Evolutionary conservation across 2,888 invertebrate species (phyloP).

Genomic region (Lasioglossum zephyrum): DNA sequence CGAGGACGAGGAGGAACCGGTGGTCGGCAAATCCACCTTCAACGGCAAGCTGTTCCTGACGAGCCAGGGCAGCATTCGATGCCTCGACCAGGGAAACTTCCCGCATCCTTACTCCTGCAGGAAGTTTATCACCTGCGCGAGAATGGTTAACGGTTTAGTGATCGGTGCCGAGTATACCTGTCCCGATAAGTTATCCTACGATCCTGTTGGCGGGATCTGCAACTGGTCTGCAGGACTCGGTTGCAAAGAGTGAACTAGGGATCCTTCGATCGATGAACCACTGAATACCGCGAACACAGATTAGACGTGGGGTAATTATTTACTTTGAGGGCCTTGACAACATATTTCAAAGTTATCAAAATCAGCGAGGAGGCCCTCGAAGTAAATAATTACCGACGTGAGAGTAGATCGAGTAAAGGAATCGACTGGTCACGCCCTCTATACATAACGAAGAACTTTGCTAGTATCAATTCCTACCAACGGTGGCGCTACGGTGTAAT

Average conservation of each 20-base stretch:
- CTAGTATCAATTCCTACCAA: neutral
- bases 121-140: slow-evolving; percentile 96
- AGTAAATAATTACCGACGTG: neutral
- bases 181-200: slow-evolving; percentile 93
- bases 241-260: slow-evolving; percentile 86
- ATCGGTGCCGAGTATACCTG: slow-evolving; percentile 96
- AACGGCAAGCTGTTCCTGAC: slow-evolving; percentile 87
- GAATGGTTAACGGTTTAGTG: slow-evolving; percentile 91
- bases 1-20: slow-evolving; percentile 88
- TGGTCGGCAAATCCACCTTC: slow-evolving; percentile 85
- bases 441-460: neutral
- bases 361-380: too few species aligned
- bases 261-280: neutral
- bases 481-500: neutral
- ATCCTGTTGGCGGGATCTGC: slow-evolving; percentile 95
- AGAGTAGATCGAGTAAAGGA: neutral
- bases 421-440: neutral
- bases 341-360: too few species aligned
- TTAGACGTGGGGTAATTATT: neutral
- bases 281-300: neutral
- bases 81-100: slow-evolving; percentile 95
- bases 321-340: too few species aligned
- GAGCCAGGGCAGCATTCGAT: slow-evolving; percentile 89
- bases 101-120: slow-evolving; percentile 95
- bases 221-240: slow-evolving; percentile 94